Conservation (phyloP, 1,140 invertebrate genomes). For the Sinonovacula constricta region DNA sequence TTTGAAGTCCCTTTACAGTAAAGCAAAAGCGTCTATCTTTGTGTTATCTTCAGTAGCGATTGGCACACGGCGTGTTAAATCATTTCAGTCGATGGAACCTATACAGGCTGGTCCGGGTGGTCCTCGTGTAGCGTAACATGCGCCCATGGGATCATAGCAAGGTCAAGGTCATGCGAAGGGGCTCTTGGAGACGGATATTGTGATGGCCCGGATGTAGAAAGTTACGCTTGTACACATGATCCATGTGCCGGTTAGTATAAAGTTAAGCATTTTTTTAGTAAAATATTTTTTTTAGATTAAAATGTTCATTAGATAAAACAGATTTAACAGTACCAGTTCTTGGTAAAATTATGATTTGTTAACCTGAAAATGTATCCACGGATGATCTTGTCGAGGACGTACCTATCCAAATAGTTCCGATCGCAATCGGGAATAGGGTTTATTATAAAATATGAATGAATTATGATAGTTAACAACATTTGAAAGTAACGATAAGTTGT, state of each 20-base stretch:
- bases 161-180: slow-evolving; percentile 13
- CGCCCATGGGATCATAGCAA: background rate
- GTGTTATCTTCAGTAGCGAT: background rate
- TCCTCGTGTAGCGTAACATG: slow-evolving; percentile 34
- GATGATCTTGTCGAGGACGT: background rate
- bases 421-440: background rate
- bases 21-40: background rate
- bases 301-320: background rate
- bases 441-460: too few relatives aligned
- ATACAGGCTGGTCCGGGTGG: slow-evolving; percentile 15
- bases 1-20: too few relatives aligned
- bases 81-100: slow-evolving; percentile 29
- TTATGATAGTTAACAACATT: too few relatives aligned
- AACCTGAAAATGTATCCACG: background rate
- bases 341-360: background rate
- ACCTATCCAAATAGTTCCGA: background rate
- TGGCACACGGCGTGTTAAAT: background rate
- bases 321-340: background rate
- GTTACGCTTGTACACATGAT: background rate
- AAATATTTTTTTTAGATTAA: background rate
- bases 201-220: slow-evolving; percentile 7
- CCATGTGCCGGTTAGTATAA: slow-evolving; percentile 21
- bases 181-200: slow-evolving; percentile 24
- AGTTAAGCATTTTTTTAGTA: too few relatives aligned
- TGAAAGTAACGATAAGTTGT: too few relatives aligned